phyloP scores from a whole-genome alignment of 2,113 vertebrate genomes.

The Engystomops pustulosus region DNA sequence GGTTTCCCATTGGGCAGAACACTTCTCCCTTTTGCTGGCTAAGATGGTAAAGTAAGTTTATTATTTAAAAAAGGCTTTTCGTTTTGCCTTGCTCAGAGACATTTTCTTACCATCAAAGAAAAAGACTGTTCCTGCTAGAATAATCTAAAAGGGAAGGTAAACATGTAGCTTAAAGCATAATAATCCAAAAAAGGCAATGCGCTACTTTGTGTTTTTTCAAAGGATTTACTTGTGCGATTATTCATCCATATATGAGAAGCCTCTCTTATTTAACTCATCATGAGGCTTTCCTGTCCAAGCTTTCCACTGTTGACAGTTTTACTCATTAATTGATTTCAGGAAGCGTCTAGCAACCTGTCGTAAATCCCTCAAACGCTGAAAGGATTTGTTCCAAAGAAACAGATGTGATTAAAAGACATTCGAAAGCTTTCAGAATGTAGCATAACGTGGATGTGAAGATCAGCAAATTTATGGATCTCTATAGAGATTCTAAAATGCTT shows the following conservation, averaged over 20 bases:
- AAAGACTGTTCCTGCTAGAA: conserved; percentile 33
- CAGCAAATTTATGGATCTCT: conserved; percentile 53
- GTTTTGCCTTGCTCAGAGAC: background rate
- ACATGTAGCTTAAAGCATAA: conserved; percentile 57
- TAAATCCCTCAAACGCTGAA: conserved; percentile 58
- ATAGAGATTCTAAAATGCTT: conserved; percentile 29
- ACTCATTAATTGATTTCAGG: conserved; percentile 60
- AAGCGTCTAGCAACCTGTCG: conserved; percentile 58
- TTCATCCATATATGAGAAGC: conserved; percentile 55
- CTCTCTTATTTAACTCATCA: conserved; percentile 53
- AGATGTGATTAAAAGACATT: conserved; percentile 60
- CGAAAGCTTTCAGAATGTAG: conserved; percentile 46
- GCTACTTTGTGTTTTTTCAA: conserved; percentile 52
- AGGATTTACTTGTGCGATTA: conserved; percentile 45
- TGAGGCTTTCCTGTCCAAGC: conserved; percentile 57
- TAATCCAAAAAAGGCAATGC: conserved; percentile 47
- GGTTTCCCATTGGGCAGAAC: background rate
- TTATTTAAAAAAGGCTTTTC: conserved; percentile 36
- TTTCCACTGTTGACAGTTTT: conserved; percentile 57
- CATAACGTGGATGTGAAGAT: conserved; percentile 52
- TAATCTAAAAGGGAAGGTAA: conserved; percentile 55
- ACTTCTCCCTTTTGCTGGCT: conserved; percentile 22
- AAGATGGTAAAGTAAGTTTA: conserved; percentile 22
- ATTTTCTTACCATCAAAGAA: conserved; percentile 47
- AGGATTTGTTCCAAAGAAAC: conserved; percentile 59